Base-by-base conservation (phyloP, 1,140 invertebrate genomes). In the Chrysopa pallens region DNA sequence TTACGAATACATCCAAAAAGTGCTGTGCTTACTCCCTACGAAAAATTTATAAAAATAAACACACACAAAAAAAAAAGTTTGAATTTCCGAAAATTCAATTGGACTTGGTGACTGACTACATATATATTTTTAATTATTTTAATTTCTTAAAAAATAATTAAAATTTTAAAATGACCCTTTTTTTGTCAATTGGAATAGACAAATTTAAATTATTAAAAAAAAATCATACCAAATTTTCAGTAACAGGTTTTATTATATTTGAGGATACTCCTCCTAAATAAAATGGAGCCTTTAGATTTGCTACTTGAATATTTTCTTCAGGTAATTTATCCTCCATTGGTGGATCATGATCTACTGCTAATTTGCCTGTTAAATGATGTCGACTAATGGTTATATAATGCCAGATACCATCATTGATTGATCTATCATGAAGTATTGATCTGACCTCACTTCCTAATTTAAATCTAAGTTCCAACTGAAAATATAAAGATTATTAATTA, bases 1-100 rank as follows among this genome's bases (percentile, higher is more conserved):
- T 90, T 80, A 40, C 75, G 70, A 11, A 98, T 64, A 58, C 94
- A 98, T 14, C 93, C 94, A 49, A 73, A 75, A 55, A 93, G 95
- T 14, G 52, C 51, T 12, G 54, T 61, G 31, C 73, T 73, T 2
- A 73, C 54, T 15, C 66, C 66, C 68, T 80, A 52, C 45, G 53
- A 12, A 17, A 47, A 3, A 8, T 35, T 40, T 8, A 38, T 43
- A n/a, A 44, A n/a, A n/a, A n/a, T n/a, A n/a, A n/a, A n/a, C n/a
- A n/a, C n/a, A n/a, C n/a, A n/a, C n/a, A n/a, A n/a, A n/a, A n/a
- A n/a, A n/a, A n/a, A n/a, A n/a, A n/a, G n/a, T n/a, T n/a, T n/a
- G n/a, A n/a, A n/a, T n/a, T n/a, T n/a, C 12, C 36, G n/a, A 39
- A 33, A 28, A 39, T n/a, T 8, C 36, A n/a, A 38, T 23, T 23